Conservation (phyloP, 2,888 invertebrate species). For the Ochropleura leucogaster region DNA sequence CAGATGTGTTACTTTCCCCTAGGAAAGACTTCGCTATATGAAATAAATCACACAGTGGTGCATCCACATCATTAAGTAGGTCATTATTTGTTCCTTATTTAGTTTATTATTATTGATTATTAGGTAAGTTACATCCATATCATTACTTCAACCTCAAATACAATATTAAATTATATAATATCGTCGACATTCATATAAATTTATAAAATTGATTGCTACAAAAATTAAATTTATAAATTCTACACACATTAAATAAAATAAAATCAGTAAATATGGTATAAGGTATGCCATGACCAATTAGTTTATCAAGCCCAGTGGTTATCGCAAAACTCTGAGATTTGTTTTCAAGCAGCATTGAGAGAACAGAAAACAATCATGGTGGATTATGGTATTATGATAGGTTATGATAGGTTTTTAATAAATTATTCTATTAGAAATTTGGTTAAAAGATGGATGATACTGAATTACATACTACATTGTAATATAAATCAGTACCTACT, state of each 20-base stretch:
- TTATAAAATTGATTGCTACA: no score
- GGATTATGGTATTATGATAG: no score
- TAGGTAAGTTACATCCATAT: no score
- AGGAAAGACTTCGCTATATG: conserved; percentile 4
- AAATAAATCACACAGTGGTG: background rate
- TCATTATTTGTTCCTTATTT: no score
- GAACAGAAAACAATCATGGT: background rate
- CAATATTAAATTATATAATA: no score
- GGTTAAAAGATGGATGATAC: background rate
- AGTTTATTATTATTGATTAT: no score
- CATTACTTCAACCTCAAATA: no score
- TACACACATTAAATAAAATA: no score
- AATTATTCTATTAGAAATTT: background rate
- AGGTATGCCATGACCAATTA: background rate
- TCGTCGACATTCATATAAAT: no score
- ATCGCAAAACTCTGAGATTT: conserved; percentile 7
- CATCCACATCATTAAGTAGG: background rate
- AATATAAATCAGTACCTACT: background rate
- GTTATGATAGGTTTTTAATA: background rate
- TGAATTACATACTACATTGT: background rate
- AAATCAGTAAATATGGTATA: no score
- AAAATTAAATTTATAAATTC: no score
- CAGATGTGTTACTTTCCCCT: conserved; percentile 8
- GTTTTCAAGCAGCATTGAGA: conserved; percentile 10
- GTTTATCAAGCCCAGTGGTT: background rate